Percentiles rank a stretch among this genome's conserved stretches.
phyloP scores from a whole-genome alignment of 2,113 vertebrate genomes.

The Pelusios castaneus region DNA sequence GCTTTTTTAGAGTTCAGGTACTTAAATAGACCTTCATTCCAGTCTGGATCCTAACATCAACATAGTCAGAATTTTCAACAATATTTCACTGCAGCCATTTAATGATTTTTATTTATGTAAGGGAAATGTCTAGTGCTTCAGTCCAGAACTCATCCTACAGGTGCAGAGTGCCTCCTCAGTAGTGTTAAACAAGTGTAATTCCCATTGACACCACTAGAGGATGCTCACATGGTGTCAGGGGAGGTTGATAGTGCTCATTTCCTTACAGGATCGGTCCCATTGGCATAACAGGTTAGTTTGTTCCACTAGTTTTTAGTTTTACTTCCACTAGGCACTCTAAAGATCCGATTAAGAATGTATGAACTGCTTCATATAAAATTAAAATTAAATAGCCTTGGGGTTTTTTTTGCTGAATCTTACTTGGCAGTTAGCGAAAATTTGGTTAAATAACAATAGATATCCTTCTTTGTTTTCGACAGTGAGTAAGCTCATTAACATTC shows the following conservation, averaged over 20 bases:
- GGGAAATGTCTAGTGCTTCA: not conserved
- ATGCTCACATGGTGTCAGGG: not conserved
- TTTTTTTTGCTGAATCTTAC: not conserved
- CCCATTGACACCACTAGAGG: not conserved
- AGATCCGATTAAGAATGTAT: not conserved
- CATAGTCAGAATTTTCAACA: not conserved
- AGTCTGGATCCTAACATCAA: not conserved
- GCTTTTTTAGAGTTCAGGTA: not conserved
- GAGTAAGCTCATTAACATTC: not conserved
- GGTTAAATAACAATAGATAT: not conserved
- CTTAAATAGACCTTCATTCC: not conserved
- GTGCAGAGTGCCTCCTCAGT: constrained; percentile 14
- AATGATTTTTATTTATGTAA: not conserved
- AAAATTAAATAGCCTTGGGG: not conserved
- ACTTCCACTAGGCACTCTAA: not conserved
- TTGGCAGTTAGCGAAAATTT: not conserved
- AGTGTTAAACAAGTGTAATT: not conserved
- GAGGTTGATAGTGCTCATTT: not conserved
- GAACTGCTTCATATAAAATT: not conserved
- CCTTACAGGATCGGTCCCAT: not conserved
- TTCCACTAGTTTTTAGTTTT: not conserved
- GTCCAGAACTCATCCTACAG: not conserved
- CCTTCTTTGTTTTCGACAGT: not conserved
- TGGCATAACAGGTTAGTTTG: not conserved
- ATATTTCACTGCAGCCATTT: not conserved